Conservation (phyloP, 2,797 vertebrate species). For the Streptopelia turtur region DNA sequence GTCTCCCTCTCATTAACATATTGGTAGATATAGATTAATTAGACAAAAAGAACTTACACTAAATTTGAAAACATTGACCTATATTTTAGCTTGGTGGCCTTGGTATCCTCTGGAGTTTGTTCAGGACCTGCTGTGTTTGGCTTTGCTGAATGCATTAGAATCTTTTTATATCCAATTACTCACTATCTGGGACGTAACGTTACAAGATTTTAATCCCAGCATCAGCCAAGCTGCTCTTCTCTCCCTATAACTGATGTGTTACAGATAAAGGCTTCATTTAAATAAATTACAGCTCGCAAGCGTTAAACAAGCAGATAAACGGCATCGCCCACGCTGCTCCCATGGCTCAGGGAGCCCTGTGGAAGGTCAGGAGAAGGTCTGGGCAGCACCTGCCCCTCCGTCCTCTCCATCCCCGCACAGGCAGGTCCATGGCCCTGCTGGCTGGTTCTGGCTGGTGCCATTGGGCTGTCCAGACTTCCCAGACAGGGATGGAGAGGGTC, state of each 20-base stretch:
- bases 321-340: accelerated
- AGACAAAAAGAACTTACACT: not conserved
- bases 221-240: not conserved
- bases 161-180: not conserved
- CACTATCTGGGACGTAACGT: not conserved
- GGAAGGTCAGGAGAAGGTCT: no score
- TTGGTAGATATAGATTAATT: constrained; percentile 21
- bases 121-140: not conserved
- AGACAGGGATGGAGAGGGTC: not conserved
- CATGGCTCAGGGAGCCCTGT: no score
- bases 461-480: no score
- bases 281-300: not conserved
- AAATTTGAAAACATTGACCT: not conserved
- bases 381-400: no score
- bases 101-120: not conserved
- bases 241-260: not conserved
- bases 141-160: not conserved
- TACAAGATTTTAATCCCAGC: not conserved
- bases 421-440: no score
- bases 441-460: no score
- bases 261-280: not conserved
- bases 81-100: not conserved
- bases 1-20: not conserved
- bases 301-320: not conserved
- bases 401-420: no score